These are phyloP conservation scores for Ormyrus rosae DNA, from an alignment of 2,888 invertebrate genomes.

Conservation along the genomic window DNA sequence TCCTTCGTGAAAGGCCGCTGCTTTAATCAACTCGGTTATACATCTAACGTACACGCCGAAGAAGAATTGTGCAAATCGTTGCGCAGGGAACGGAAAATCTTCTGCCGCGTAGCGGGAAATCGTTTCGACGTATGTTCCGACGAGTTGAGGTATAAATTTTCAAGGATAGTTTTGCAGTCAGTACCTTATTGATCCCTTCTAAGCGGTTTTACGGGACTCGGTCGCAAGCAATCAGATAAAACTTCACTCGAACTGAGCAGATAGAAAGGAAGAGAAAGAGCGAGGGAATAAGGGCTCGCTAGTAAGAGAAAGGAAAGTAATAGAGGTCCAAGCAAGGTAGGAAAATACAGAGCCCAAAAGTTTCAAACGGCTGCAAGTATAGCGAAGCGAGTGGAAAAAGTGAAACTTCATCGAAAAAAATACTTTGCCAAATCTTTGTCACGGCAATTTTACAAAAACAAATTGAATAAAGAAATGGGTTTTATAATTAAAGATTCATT, in stretches of 20 bases:
- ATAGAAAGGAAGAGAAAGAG: conserved; percentile 32
- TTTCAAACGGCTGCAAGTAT: conserved; percentile 8
- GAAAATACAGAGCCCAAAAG: conserved; percentile 8
- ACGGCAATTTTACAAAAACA: too few species aligned
- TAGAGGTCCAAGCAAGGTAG: conserved; percentile 1
- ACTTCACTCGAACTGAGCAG: conserved; percentile 53
- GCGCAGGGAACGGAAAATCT: neutral
- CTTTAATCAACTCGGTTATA: neutral
- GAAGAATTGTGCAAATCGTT: neutral
- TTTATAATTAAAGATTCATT: too few species aligned
- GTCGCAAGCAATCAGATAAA: conserved; percentile 64
- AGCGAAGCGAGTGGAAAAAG: conserved; percentile 9
- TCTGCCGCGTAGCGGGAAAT: neutral
- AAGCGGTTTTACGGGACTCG: conserved; percentile 63
- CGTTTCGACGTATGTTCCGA: neutral
- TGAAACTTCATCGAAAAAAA: neutral
- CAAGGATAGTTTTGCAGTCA: conserved; percentile 65
- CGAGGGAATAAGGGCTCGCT: neutral
- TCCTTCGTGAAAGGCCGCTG: neutral
- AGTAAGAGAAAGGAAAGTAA: neutral
- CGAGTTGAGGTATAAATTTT: conserved; percentile 62
- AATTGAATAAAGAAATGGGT: too few species aligned
- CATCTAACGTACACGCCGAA: neutral
- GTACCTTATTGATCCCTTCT: conserved; percentile 70
- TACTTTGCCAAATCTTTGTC: too few species aligned